These are phyloP conservation scores for Stratiomys singularior DNA, from an alignment of 2,888 invertebrate genomes.

Conservation along the genomic window DNA sequence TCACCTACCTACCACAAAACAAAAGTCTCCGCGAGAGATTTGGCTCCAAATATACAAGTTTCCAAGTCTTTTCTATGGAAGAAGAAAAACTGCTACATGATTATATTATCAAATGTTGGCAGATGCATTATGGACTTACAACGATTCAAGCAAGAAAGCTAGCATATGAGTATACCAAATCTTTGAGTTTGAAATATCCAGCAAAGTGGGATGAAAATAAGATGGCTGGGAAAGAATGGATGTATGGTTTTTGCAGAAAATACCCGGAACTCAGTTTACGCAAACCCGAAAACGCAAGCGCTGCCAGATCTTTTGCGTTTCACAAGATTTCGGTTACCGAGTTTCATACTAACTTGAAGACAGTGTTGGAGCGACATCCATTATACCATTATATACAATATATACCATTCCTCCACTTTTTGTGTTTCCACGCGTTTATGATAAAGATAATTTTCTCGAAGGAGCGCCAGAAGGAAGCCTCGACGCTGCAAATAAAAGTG, in stretches of 20 bases:
- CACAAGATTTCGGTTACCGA: background rate
- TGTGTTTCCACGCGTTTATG: conserved; percentile 55
- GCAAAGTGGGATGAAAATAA: conserved; percentile 47
- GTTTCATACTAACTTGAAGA: conserved; percentile 10
- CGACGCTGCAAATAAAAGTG: conserved; percentile 55
- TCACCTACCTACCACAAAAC: too few relatives aligned
- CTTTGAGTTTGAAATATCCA: conserved; percentile 40
- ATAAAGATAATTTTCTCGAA: conserved; percentile 53
- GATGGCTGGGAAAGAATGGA: conserved; percentile 46
- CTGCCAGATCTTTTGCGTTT: conserved; percentile 1
- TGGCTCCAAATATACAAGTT: conserved; percentile 7
- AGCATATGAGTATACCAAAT: conserved; percentile 40
- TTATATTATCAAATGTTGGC: conserved; percentile 20
- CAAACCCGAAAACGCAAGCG: background rate
- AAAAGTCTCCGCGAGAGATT: too few relatives aligned
- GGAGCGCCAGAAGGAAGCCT: conserved; percentile 56
- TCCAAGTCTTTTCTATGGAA: conserved; percentile 39
- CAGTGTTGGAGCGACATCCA: conserved; percentile 47
- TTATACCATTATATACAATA: conserved; percentile 31
- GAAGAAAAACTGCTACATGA: conserved; percentile 33
- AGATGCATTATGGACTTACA: conserved; percentile 26
- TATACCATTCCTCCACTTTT: conserved; percentile 59
- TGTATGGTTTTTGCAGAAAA: conserved; percentile 35
- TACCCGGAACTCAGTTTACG: background rate
- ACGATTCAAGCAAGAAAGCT: conserved; percentile 34